A percentile compares a stretch with the other conserved stretches of the same genome.
These are phyloP conservation scores for Tanaodytes sp. DNA, from an alignment of 2,888 invertebrate genomes.

Conservation along the genomic window DNA sequence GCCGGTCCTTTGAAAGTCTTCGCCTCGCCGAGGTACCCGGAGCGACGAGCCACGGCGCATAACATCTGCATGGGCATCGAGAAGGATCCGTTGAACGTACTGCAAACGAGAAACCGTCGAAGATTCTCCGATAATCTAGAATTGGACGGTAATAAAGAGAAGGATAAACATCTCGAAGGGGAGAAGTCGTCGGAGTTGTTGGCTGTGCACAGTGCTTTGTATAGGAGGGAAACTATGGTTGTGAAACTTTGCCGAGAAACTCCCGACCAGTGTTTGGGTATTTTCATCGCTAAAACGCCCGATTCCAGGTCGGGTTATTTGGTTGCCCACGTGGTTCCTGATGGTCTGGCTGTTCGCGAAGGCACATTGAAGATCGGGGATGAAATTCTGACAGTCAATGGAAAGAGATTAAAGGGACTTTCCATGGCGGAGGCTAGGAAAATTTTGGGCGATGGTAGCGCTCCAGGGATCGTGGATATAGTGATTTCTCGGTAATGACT, in stretches of 20 bases:
- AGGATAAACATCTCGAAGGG: slow-evolving; percentile 19
- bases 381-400: slow-evolving; percentile 83
- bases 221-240: slow-evolving; percentile 68
- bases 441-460: slow-evolving; percentile 76
- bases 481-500: slow-evolving; percentile 77
- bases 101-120: slow-evolving; percentile 43
- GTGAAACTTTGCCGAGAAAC: slow-evolving; percentile 77
- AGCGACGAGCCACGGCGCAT: slow-evolving; percentile 29
- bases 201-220: slow-evolving; percentile 62
- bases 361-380: slow-evolving; percentile 81
- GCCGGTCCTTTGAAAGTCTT: slow-evolving; percentile 39
- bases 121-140: slow-evolving; percentile 30
- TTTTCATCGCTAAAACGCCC: slow-evolving; percentile 80
- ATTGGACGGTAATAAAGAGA: slow-evolving; percentile 13
- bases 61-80: slow-evolving; percentile 55
- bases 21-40: slow-evolving; percentile 9
- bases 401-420: slow-evolving; percentile 79
- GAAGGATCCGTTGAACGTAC: slow-evolving; percentile 46
- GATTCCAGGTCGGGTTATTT: slow-evolving; percentile 76
- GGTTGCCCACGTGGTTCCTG: slow-evolving; percentile 82
- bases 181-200: slow-evolving; percentile 50
- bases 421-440: slow-evolving; percentile 80
- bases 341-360: slow-evolving; percentile 81
- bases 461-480: slow-evolving; percentile 79
- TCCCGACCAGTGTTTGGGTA: slow-evolving; percentile 80